Percentiles rank a stretch among this genome's conserved stretches.
These are phyloP conservation scores for Limnothrissa miodon DNA, from an alignment of 2,113 vertebrate species.

Conservation along the genomic window DNA sequence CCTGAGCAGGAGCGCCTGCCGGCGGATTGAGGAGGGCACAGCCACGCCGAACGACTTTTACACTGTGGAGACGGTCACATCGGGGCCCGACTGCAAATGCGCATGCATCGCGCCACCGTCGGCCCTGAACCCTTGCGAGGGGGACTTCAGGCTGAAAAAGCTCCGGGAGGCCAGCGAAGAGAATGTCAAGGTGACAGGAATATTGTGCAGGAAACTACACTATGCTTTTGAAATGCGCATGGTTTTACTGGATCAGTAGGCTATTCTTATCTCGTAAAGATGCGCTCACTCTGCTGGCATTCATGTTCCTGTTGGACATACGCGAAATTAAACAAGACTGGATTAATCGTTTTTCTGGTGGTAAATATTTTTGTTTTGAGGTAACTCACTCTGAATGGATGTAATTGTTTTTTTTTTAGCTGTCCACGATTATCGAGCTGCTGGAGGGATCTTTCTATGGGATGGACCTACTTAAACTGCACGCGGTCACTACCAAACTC, in stretches of 20 bases:
- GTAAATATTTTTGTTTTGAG: neutral
- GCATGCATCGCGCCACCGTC: slow-evolving; percentile 89
- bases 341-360: neutral
- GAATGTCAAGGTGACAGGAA: slow-evolving; percentile 83
- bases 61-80: slow-evolving; percentile 90
- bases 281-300: no score
- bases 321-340: neutral
- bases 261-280: neutral
- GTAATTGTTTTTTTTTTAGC: slow-evolving; percentile 68
- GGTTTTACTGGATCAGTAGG: slow-evolving; percentile 3
- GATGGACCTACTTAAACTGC: slow-evolving; percentile 90
- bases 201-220: neutral
- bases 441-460: slow-evolving; percentile 91
- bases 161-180: slow-evolving; percentile 79
- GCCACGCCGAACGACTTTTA: slow-evolving; percentile 80
- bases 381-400: slow-evolving; percentile 43
- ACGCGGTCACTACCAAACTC: slow-evolving; percentile 85
- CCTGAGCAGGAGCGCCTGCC: slow-evolving; percentile 84
- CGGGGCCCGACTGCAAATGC: slow-evolving; percentile 89
- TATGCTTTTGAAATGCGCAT: neutral
- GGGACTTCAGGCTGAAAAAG: slow-evolving; percentile 84
- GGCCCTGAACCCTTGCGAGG: slow-evolving; percentile 88
- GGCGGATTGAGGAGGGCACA: slow-evolving; percentile 74
- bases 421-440: slow-evolving; percentile 87
- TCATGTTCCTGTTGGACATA: neutral